phyloP scores from a whole-genome alignment of 2,797 vertebrate genomes.

The Sebastes umbrosus region DNA sequence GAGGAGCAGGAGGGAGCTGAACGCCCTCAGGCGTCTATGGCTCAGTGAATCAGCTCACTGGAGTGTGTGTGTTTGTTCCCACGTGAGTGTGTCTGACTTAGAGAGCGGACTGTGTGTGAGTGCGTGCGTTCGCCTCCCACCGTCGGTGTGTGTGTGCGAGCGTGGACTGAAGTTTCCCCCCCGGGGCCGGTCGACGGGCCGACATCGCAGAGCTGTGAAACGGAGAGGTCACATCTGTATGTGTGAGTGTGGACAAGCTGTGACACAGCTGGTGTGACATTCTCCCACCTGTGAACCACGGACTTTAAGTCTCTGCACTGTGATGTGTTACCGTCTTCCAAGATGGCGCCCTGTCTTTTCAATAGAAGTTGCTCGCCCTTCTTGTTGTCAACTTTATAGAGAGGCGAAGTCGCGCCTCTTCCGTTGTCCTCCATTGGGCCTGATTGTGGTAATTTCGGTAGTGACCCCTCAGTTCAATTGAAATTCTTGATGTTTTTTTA shows the following conservation, averaged over 20 bases:
- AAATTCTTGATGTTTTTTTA: no score
- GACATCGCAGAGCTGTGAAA: conserved; percentile 28
- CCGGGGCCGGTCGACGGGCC: neutral
- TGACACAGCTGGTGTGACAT: conserved; percentile 36
- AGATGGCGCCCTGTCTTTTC: no score
- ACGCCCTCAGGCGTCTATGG: conserved; percentile 5
- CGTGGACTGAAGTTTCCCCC: neutral
- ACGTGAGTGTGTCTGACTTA: neutral
- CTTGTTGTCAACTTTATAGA: no score
- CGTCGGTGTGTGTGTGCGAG: neutral
- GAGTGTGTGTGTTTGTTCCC: neutral
- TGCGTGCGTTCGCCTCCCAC: neutral
- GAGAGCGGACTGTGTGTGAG: neutral
- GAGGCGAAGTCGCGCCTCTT: no score
- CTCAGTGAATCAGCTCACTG: conserved; percentile 36
- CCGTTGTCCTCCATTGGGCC: accelerated
- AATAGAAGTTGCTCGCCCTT: no score
- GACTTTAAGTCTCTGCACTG: no score
- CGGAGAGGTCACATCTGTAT: conserved; percentile 17
- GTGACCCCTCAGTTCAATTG: no score
- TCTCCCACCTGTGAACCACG: neutral
- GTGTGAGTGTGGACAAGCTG: neutral
- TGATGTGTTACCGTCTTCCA: no score
- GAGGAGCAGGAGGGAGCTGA: neutral
- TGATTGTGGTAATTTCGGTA: no score